These are phyloP conservation scores for Mustela erminea DNA, from an alignment of 2,797 vertebrate species.

Conservation along the genomic window DNA sequence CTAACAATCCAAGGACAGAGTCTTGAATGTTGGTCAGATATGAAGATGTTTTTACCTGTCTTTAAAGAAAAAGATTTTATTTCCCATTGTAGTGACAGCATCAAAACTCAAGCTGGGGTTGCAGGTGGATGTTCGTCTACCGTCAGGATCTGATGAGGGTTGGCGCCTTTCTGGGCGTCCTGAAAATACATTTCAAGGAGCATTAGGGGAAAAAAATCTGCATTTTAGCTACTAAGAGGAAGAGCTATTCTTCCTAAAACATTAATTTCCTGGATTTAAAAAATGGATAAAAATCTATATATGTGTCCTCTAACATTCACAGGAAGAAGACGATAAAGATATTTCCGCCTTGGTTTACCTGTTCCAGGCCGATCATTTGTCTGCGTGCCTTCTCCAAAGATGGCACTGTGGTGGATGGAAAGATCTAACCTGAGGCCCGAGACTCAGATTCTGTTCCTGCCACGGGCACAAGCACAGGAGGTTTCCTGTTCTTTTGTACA, in stretches of 20 bases:
- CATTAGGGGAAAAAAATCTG: constrained; percentile 15
- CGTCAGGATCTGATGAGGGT: neutral
- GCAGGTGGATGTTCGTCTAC: constrained; percentile 85
- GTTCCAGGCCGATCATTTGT: neutral
- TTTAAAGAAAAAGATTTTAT: constrained; percentile 94
- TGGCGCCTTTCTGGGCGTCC: constrained; percentile 70
- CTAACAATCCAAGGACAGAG: neutral
- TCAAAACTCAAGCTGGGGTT: constrained; percentile 90
- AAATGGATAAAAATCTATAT: neutral
- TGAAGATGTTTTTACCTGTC: constrained; percentile 86
- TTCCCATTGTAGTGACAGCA: constrained; percentile 90
- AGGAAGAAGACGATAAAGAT: neutral
- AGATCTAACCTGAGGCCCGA: neutral
- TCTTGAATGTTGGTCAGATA: neutral
- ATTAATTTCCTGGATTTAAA: neutral
- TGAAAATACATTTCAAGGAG: constrained; percentile 71
- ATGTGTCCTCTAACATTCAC: neutral
- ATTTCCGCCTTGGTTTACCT: neutral
- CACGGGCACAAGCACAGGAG: neutral
- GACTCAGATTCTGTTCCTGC: neutral
- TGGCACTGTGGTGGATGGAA: neutral
- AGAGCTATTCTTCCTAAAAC: neutral
- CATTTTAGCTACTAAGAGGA: constrained; percentile 3
- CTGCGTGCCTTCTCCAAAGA: neutral
- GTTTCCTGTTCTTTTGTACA: neutral